Evolutionary conservation across 2,888 invertebrate species (phyloP).

Genomic region (Helobdella robusta): DNA sequence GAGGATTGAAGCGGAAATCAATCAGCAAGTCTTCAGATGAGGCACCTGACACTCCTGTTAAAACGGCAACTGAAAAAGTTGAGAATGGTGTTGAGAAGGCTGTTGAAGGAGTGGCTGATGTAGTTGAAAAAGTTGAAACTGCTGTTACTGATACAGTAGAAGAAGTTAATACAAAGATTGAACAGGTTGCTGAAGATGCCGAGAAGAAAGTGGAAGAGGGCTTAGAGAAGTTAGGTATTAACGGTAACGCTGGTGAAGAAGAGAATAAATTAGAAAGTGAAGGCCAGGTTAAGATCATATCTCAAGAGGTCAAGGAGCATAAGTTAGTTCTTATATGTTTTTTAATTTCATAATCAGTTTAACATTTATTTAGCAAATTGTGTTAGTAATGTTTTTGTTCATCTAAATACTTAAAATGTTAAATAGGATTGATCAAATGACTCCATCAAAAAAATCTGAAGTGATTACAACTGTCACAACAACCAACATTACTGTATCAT

Average conservation of each 20-base stretch:
- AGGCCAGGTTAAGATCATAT: background rate
- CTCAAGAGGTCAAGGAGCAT: constrained; percentile 21
- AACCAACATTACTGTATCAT: background rate
- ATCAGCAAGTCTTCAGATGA: background rate
- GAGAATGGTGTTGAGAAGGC: background rate
- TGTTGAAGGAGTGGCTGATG: constrained; percentile 1
- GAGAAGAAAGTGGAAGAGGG: background rate
- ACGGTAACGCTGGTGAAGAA: background rate
- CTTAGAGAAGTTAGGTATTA: background rate
- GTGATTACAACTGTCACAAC: constrained; percentile 16
- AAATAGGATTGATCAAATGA: constrained; percentile 20
- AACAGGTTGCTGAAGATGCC: background rate
- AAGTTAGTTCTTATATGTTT: constrained; percentile 6
- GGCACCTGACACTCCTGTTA: background rate
- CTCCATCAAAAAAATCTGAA: constrained; percentile 15
- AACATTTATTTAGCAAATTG: background rate
- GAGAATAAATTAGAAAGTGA: background rate
- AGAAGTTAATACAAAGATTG: constrained; percentile 1
- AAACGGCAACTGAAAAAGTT: background rate
- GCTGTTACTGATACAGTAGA: background rate
- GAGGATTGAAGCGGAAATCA: constrained; percentile 48
- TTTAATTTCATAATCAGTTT: background rate
- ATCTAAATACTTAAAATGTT: too few species aligned
- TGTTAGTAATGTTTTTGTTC: background rate
- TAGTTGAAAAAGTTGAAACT: constrained; percentile 6